A percentile compares a stretch with the other conserved stretches of the same genome.
phyloP scores from a whole-genome alignment of 2,113 vertebrate species.

The Zosterops lateralis region DNA sequence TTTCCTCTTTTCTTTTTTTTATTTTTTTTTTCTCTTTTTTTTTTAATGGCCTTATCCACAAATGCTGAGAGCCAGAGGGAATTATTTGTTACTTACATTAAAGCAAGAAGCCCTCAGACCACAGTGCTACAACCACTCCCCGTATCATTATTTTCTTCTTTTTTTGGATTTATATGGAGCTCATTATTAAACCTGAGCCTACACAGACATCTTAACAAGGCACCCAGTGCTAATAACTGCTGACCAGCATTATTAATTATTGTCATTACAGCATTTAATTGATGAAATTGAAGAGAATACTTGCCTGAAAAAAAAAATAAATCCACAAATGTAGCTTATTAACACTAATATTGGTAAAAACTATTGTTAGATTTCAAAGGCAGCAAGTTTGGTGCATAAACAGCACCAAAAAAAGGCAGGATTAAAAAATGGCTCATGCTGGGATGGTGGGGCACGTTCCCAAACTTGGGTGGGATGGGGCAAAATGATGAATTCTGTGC shows the following conservation, averaged over 20 bases:
- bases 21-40: neutral
- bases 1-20: conserved; percentile 25
- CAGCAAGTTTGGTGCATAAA: neutral
- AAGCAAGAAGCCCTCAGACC: conserved; percentile 56
- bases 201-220: conserved; percentile 21
- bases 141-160: conserved; percentile 40
- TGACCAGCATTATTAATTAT: conserved; percentile 47
- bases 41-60: conserved; percentile 38
- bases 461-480: neutral
- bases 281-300: conserved; percentile 18
- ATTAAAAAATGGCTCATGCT: neutral
- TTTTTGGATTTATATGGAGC: conserved; percentile 20
- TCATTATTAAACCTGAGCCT: conserved; percentile 28
- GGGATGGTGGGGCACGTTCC: neutral
- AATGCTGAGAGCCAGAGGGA: conserved; percentile 54
- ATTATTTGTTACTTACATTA: conserved; percentile 62
- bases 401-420: neutral
- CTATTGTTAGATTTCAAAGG: conserved; percentile 47
- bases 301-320: neutral
- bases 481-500: neutral
- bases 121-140: conserved; percentile 16
- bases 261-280: conserved; percentile 10
- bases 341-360: conserved; percentile 15
- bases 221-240: conserved; percentile 26
- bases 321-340: conserved; percentile 36